Evolutionary conservation across 2,888 invertebrate species (phyloP), one percentile per base, ranked within the genome.

Genomic region (Microdon myrmicae): DNA sequence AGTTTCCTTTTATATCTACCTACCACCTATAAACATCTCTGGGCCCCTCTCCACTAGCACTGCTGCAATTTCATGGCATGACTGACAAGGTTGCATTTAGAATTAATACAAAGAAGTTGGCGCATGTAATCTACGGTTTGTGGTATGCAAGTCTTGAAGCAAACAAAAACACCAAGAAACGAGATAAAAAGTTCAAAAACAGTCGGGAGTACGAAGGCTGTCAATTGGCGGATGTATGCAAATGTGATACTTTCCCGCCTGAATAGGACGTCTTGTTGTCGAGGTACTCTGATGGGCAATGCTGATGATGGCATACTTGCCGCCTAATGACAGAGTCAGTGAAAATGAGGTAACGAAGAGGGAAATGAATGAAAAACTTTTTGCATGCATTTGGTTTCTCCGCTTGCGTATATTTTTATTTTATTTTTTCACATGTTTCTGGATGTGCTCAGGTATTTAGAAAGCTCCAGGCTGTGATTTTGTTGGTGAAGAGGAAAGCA

Each of bases 251-350:
- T 38, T 12, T 23, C 34, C 20, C 23, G 16, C 3, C 37, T 8
- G 19, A 19, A 17, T 10, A 10, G 28, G n/a, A 19, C 31, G 25
- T 43, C 32, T n/a, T n/a, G n/a, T n/a, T n/a, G 31, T 10, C 37
- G 26, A 26, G 34, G 37, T 14, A 34, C 41, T 29, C 41, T 53
- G 53, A 59, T 53, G 53, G 45, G 29, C 44, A 59, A 59, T 59
- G n/a, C n/a, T n/a, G 59, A 53, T 59, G 53, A 59, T 45, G 53
- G 35, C 53, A 47, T 39, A 41, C 59, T 59, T 59, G 39, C 14
- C 28, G 17, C 41, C 12, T 23, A 39, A 10, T 20, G 23, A 31
- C 17, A 28, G 31, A 34, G 29, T n/a, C n/a, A n/a, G 28, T 12
- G 59, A 45, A 53, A 47, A 59, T 45, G 39, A 45, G 39, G 53